A percentile compares a stretch with the other conserved stretches of the same genome.
Evolutionary conservation across 2,888 invertebrate genomes (phyloP).

Genomic region (Ectobius pallidus): DNA sequence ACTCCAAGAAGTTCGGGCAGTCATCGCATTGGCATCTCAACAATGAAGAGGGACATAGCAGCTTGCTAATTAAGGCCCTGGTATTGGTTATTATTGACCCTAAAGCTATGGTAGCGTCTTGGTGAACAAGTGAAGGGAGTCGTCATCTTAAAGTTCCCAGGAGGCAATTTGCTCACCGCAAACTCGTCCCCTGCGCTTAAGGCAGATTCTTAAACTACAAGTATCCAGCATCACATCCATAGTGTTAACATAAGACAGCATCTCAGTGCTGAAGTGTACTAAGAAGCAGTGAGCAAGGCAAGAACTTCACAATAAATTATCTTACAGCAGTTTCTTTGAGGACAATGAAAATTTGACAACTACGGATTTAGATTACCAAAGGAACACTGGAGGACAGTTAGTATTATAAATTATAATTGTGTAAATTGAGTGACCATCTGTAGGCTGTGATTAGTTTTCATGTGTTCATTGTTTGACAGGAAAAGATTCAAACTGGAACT

Average conservation of each 20-base stretch:
- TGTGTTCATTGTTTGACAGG: too few species aligned
- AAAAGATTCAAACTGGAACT: too few species aligned
- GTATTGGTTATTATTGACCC: conserved; percentile 5
- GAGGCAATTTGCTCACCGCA: conserved; percentile 14
- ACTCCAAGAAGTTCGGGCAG: background rate
- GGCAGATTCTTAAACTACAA: conserved; percentile 12
- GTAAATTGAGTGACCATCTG: too few species aligned
- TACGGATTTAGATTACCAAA: too few species aligned
- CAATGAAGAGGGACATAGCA: background rate
- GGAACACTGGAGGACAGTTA: too few species aligned
- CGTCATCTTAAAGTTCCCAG: conserved; percentile 14
- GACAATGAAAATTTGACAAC: too few species aligned
- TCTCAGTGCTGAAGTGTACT: too few species aligned
- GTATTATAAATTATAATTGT: too few species aligned
- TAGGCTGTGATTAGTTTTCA: too few species aligned
- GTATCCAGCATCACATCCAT: background rate
- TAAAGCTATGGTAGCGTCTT: background rate
- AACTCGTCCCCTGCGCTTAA: background rate
- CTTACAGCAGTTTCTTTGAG: too few species aligned
- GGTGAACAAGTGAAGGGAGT: conserved; percentile 15
- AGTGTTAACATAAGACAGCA: background rate
- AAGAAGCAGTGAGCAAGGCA: too few species aligned
- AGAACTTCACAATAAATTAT: too few species aligned
- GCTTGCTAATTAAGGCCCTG: background rate
- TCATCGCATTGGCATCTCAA: background rate